These are phyloP conservation scores for Vicugna pacos DNA, from an alignment of 2,113 vertebrate species.

Conservation along the genomic window DNA sequence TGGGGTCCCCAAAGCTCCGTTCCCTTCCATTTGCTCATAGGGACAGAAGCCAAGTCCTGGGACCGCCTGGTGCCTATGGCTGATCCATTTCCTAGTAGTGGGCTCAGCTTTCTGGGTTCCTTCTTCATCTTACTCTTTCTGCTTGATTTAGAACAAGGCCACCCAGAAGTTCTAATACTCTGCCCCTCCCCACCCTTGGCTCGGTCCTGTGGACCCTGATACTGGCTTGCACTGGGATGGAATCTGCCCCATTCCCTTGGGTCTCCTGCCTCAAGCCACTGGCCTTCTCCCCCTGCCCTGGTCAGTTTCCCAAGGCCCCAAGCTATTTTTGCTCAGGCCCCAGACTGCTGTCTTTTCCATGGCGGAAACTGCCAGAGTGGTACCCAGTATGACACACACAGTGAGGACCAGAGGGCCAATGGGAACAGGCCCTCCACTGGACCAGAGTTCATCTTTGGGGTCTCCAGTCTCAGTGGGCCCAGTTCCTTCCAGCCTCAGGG, in stretches of 20 bases:
- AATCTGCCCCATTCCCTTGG: slow-evolving; percentile 70
- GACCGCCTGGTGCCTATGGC: neutral
- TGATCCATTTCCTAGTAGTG: neutral
- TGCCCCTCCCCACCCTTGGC: slow-evolving; percentile 59
- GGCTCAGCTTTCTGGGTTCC: slow-evolving; percentile 44
- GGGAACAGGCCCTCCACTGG: neutral
- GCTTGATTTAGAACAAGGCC: slow-evolving; percentile 68
- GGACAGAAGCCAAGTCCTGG: neutral
- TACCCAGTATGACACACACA: neutral
- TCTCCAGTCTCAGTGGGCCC: neutral
- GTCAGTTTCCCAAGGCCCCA: slow-evolving; percentile 76
- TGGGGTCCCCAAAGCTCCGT: neutral
- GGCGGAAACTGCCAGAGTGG: neutral
- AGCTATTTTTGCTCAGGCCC: slow-evolving; percentile 69
- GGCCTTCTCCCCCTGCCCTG: slow-evolving; percentile 46
- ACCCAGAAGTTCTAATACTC: slow-evolving; percentile 74
- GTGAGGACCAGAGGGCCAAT: neutral
- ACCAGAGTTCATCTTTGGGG: neutral
- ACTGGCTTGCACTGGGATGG: slow-evolving; percentile 54
- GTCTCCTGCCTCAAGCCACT: slow-evolving; percentile 38
- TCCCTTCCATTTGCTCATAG: neutral
- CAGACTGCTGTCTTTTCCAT: neutral
- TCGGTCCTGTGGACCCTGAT: slow-evolving; percentile 61
- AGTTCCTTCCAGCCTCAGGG: neutral
- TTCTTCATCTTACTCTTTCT: slow-evolving; percentile 36